Conservation (phyloP, 2,797 vertebrate genomes). For the Pseudochaenichthys georgianus region DNA sequence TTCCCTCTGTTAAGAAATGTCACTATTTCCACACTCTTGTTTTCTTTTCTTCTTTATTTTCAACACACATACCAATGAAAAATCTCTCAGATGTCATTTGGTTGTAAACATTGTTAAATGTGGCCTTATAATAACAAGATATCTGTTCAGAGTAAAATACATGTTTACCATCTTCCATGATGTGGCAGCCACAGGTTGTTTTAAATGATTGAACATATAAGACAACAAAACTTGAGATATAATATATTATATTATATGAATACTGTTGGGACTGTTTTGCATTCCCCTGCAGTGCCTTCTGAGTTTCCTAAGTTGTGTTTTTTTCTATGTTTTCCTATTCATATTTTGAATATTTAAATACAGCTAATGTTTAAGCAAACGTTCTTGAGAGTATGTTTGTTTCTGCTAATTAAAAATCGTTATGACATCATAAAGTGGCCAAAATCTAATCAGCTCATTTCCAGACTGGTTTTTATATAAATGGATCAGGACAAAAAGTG, state of each 20-base stretch:
- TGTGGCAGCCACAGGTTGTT: neutral
- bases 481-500: no score
- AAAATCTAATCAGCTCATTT: no score
- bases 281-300: neutral
- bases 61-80: neutral
- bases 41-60: neutral
- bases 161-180: neutral
- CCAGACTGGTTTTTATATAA: no score
- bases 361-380: no score
- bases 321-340: no score
- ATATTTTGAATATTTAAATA: no score
- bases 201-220: neutral
- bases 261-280: neutral
- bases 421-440: no score
- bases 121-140: no score
- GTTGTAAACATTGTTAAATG: neutral
- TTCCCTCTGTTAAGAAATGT: constrained; percentile 43
- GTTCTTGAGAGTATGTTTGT: no score
- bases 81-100: neutral
- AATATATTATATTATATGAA: neutral
- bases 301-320: no score
- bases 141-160: neutral
- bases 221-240: neutral
- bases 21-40: constrained; percentile 23
- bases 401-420: no score